Base-by-base conservation (phyloP, 1,140 invertebrate genomes). In the Bombus affinis region DNA sequence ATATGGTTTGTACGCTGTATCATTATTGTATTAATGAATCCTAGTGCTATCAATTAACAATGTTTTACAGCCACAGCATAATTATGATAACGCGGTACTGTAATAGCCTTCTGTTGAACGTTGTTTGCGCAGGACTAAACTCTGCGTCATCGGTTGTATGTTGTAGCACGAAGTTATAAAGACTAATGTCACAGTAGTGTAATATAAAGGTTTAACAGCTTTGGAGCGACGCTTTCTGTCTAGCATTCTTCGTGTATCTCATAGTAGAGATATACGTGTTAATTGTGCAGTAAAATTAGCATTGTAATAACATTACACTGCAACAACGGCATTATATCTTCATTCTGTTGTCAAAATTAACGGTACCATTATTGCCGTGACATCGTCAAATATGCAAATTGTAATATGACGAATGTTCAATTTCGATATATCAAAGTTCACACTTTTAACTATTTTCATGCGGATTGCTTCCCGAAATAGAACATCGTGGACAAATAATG, bases 191-290 rank as follows among this genome's bases (percentile, higher is more conserved):
- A 39, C 37, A 70, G 35, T 39, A 28, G 37, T 39, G 68, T 37
- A 37, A 70, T 39, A 28, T 12, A 70, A 39, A 70, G 35, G 37
- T 39, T 70, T 28, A 39, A 70, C 68, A 39, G 77, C 77, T 85
- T 92, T 93, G 92, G 91, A 93, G 92, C 91, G 92, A 91, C 91
- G 91, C 92, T 93, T 93, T 35, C 32, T 37, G 66, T 68, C 66
- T 37, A 37, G 37, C 10, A 70, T 70, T 37, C 68, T 70, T 70
- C 68, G 66, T 37, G 66, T 35, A 32, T 35, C 32, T 35, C 65
- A 66, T 35, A 22, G 37, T 5, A 28, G 22, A 70, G 68, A 93
- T 66, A 66, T 87, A 83, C 84, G 77, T 91, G 37, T 70, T 70
- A 70, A 70, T 70, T 70, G 37, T 68, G 66, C 35, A 68, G 66